Base-by-base conservation (phyloP, 2,113 vertebrate genomes). In the Euleptes europaea region DNA sequence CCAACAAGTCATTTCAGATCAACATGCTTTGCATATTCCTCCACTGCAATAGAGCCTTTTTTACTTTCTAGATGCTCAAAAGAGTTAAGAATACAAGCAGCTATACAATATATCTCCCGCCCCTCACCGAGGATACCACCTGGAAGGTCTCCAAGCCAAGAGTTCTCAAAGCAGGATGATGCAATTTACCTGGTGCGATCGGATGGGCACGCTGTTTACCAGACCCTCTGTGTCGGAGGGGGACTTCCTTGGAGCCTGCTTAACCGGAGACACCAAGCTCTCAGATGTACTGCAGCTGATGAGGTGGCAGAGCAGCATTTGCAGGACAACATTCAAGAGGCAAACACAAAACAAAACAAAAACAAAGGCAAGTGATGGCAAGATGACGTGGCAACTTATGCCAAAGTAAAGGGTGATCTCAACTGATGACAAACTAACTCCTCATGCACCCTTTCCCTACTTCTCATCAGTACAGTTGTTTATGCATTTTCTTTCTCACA, bases 211-310 rank as follows among this genome's bases (percentile, higher is more conserved):
- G 96, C 96, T 97, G 94, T 96, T 96, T 95, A 97, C 97, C 85
- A 98, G 97, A 88, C 96, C 96, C 96, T 98, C 97, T 92, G 96
- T 95, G 91, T 96, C 95, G 85, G 97, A 98, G 95, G 97, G 98
- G 54, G 92, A 94, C 96, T 98, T 98, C 97, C 97, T 97, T 87
- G 95, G 97, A 80, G 96, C 96, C 95, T 97, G 97, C 78, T 97
- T 97, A 94, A 96, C 95, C 85, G 97, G 97, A 86, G 98, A 96
- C 96, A 96, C 97, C 95, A 96, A 94, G 90, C 97, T 98, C 93
- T 98, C 98, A 95, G 97, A 95, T 69, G 98, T 95, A 91, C 97
- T 97, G 94, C 98, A 98, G 96, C 98, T 98, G 97, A 92, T 78
- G 88, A 92, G 87, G 87, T 93, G 92, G 92, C 85, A 93, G 87